Evolutionary conservation across 2,888 invertebrate genomes (phyloP).

Genomic region (Coleophora deauratella): DNA sequence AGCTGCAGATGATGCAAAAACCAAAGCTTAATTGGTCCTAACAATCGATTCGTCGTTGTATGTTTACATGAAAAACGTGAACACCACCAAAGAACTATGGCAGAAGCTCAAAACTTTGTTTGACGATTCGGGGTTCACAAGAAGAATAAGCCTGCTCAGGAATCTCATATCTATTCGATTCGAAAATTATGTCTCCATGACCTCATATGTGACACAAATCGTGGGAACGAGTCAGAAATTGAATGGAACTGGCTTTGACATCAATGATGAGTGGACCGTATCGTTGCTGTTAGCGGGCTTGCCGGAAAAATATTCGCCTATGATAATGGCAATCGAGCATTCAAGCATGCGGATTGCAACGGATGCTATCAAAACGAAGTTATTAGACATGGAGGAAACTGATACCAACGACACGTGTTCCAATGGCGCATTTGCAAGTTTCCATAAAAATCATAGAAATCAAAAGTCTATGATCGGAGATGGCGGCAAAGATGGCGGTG

Average conservation of each 20-base stretch:
- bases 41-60: constrained; percentile 9
- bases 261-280: constrained; percentile 8
- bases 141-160: constrained; percentile 5
- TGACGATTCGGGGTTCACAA: constrained; percentile 14
- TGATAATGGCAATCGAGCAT: constrained; percentile 20
- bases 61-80: constrained; percentile 7
- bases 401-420: too few relatives aligned
- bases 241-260: constrained; percentile 2
- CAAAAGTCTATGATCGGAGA: too few relatives aligned
- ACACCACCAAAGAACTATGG: not conserved
- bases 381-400: constrained; percentile 4
- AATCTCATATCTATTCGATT: constrained; percentile 7
- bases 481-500: too few relatives aligned
- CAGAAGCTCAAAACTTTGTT: constrained; percentile 2
- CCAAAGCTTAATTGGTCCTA: constrained; percentile 11
- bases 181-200: constrained; percentile 5
- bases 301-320: constrained; percentile 15
- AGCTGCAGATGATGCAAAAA: not conserved
- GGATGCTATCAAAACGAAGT: constrained; percentile 11
- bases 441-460: too few relatives aligned
- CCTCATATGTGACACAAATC: constrained; percentile 5
- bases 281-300: constrained; percentile 17
- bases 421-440: too few relatives aligned
- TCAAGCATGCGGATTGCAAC: constrained; percentile 8
- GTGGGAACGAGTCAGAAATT: constrained; percentile 6